A percentile compares a stretch with the other conserved stretches of the same genome.
These are phyloP conservation scores for Phoxinus dragarum DNA, from an alignment of 2,797 vertebrate genomes.

Conservation along the genomic window DNA sequence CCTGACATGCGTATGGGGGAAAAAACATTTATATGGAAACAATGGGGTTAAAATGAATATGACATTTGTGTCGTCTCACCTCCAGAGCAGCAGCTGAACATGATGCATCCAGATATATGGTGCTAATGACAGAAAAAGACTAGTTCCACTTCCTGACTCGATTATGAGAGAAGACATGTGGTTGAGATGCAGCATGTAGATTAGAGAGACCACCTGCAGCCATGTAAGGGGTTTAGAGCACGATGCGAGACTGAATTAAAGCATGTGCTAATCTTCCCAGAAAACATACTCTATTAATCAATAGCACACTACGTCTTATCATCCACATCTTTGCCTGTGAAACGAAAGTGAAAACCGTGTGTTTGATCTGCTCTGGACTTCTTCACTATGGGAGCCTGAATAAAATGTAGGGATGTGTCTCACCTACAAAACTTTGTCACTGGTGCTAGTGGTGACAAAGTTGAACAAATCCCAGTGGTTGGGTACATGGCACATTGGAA, in stretches of 20 bases:
- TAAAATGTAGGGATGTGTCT: not conserved
- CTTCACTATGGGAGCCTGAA: not conserved
- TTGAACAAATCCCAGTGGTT: constrained; percentile 24
- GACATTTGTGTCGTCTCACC: constrained; percentile 23
- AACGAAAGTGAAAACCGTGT: not conserved
- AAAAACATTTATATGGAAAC: constrained; percentile 70
- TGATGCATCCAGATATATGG: constrained; percentile 64
- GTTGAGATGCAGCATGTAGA: constrained; percentile 54
- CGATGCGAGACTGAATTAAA: constrained; percentile 52
- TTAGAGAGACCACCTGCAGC: constrained; percentile 56
- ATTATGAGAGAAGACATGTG: constrained; percentile 55
- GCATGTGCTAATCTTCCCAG: constrained; percentile 51
- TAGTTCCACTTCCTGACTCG: constrained; percentile 48
- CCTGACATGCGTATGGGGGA: constrained; percentile 69
- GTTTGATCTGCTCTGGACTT: not conserved
- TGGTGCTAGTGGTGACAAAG: too few relatives aligned
- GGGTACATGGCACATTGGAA: constrained; percentile 26
- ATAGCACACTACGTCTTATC: not conserved
- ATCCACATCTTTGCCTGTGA: not conserved
- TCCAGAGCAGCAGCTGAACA: constrained; percentile 66
- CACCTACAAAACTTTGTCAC: not conserved
- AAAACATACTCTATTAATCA: constrained; percentile 52
- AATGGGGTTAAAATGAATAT: constrained; percentile 59
- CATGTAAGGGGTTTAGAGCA: constrained; percentile 57
- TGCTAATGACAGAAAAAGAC: constrained; percentile 53